Base-by-base conservation (phyloP, 92 coral and sea anemone genomes). In the Bergia sp. region DNA sequence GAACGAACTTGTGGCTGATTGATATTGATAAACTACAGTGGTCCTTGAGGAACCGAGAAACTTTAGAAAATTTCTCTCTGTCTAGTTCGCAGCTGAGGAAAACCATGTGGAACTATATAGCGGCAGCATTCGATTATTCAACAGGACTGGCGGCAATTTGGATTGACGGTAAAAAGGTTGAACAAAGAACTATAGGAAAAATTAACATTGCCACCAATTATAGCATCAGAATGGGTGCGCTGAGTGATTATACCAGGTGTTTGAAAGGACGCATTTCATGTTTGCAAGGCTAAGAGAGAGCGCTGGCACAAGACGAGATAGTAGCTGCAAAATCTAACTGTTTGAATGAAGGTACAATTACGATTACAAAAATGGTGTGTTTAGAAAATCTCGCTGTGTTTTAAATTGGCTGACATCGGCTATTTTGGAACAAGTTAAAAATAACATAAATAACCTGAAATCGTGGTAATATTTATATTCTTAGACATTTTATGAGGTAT, bases 1-100 rank as follows among this genome's bases (percentile, higher is more conserved):
- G 91, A 11, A 86, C 91, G 65, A 80, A 89, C 65, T 23, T 91
- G 45, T 91, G 95, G 94, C 67, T 91, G 16, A 57, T 65, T n/a
- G 55, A 37, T 0, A 75, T 49, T 0, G 37, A 79, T 45, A 36
- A 71, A 29, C 72, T 94, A 45, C 89, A 40, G 8, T 91, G 86
- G 72, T 6, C 23, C 18, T 7, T 37, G 10, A 16, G 1, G 4
- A 9, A 80, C 5, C 42, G 85, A 57, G 1, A 36, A 53, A 53
- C 58, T 18, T 53, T 53, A 18, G 16, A 53, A 16, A 53, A 53
- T 10, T 11, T 3, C 10, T 3, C 2, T 53, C 2, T 53, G 58
- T 1, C 13, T 53, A 53, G 58, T 21, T 7, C 36, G 16, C 82
- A 45, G 69, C 18, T 21, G 12, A 61, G 3, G 58, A 10, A 53